Conservation (phyloP, 1,140 invertebrate genomes). For the Drosophila novamexicana region DNA sequence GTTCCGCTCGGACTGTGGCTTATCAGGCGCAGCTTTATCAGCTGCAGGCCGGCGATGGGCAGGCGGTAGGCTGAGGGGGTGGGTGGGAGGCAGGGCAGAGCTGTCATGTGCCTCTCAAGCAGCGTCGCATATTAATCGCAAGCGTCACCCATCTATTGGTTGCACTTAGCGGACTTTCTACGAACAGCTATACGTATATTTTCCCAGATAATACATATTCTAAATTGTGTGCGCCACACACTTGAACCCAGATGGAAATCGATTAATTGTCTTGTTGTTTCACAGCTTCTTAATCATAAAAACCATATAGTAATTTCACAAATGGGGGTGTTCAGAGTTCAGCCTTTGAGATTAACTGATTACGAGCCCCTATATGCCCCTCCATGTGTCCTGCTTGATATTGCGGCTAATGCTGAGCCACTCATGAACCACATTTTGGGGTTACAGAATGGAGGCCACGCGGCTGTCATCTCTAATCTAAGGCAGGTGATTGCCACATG, state of each 20-base stretch:
- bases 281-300: background rate
- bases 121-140: conserved; percentile 33
- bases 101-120: conserved; percentile 26
- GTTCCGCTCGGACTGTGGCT: conserved; percentile 27
- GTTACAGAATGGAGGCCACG: conserved; percentile 11
- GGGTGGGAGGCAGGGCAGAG: too few relatives aligned
- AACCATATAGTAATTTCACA: background rate
- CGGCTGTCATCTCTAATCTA: conserved; percentile 20
- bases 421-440: background rate
- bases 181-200: conserved; percentile 7
- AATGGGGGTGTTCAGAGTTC: conserved; percentile 46
- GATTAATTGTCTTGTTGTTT: conserved; percentile 49
- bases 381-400: background rate
- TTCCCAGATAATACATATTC: conserved; percentile 31
- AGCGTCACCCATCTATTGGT: background rate
- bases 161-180: background rate
- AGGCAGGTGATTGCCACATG: conserved; percentile 17
- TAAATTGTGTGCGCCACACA: conserved; percentile 45
- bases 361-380: background rate
- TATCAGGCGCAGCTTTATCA: conserved; percentile 64
- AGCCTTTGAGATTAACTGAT: conserved; percentile 27
- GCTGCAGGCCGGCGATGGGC: conserved; percentile 1
- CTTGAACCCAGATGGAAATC: conserved; percentile 54
- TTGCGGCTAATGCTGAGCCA: background rate
- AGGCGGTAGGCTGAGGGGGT: background rate